phyloP scores from a whole-genome alignment of 2,888 invertebrate genomes.

The Creontiades dilutus region DNA sequence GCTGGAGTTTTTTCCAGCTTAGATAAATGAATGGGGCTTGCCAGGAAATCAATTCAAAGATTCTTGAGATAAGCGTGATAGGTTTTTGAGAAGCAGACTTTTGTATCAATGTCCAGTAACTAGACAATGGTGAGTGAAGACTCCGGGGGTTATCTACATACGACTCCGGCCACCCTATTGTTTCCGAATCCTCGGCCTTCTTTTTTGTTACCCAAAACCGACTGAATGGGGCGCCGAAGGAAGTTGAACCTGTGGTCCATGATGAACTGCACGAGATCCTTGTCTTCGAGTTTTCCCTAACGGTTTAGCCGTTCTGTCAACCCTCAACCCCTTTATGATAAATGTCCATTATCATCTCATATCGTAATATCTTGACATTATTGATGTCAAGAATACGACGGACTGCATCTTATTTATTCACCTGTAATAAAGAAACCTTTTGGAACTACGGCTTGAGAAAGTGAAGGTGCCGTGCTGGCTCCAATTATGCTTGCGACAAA shows the following conservation, averaged over 20 bases:
- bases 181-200: conserved; percentile 5
- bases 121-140: conserved; percentile 26
- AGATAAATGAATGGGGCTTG: not conserved
- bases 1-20: too few species aligned
- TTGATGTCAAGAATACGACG: too few species aligned
- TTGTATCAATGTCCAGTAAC: conserved; percentile 17
- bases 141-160: conserved; percentile 23
- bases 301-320: not conserved
- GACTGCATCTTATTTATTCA: too few species aligned
- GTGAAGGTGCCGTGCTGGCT: too few species aligned
- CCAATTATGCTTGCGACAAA: too few species aligned
- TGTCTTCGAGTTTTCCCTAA: not conserved
- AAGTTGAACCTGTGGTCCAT: not conserved
- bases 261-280: conserved; percentile 22
- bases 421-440: too few species aligned
- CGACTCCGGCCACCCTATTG: conserved; percentile 14
- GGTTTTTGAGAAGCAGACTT: not conserved
- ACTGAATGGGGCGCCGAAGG: conserved; percentile 17
- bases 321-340: conserved; percentile 9
- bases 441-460: too few species aligned
- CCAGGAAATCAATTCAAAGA: conserved; percentile 18
- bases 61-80: not conserved
- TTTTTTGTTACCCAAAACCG: conserved; percentile 26
- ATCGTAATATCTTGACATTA: not conserved
- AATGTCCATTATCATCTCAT: not conserved